Conservation (phyloP, 2,888 invertebrate genomes). For the Spodoptera exigua region DNA sequence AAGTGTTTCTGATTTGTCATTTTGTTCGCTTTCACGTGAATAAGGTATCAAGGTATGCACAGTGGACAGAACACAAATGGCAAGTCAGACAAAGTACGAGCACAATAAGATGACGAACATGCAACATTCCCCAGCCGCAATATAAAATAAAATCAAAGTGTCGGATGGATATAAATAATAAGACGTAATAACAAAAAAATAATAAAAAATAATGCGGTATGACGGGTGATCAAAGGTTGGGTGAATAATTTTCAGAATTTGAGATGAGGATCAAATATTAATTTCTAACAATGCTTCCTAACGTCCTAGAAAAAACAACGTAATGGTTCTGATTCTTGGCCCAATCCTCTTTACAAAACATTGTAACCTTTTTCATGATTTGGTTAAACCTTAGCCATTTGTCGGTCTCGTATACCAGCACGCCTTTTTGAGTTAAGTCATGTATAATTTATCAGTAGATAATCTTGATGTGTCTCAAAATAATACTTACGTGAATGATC, state of each 20-base stretch:
- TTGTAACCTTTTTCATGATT: constrained; percentile 49
- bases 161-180: constrained; percentile 84
- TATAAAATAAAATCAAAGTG: constrained; percentile 82
- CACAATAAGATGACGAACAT: constrained; percentile 75
- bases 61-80: constrained; percentile 57
- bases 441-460: constrained; percentile 57
- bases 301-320: constrained; percentile 55
- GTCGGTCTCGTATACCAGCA: constrained; percentile 50
- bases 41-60: constrained; percentile 16
- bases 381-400: constrained; percentile 51
- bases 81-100: constrained; percentile 69
- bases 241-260: constrained; percentile 68
- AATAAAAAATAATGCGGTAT: constrained; percentile 74
- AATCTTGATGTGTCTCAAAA: constrained; percentile 88
- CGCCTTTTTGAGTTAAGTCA: constrained; percentile 56
- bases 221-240: constrained; percentile 81
- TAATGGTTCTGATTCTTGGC: constrained; percentile 42
- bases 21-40: constrained; percentile 39
- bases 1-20: constrained; percentile 64
- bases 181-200: constrained; percentile 67
- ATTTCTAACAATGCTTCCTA: constrained; percentile 62
- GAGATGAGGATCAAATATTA: constrained; percentile 55
- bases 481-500: constrained; percentile 93
- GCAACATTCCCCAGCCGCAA: constrained; percentile 89
- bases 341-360: constrained; percentile 43